Evolutionary conservation across 2,113 vertebrate species (phyloP).

Genomic region (Engraulis encrasicolus): DNA sequence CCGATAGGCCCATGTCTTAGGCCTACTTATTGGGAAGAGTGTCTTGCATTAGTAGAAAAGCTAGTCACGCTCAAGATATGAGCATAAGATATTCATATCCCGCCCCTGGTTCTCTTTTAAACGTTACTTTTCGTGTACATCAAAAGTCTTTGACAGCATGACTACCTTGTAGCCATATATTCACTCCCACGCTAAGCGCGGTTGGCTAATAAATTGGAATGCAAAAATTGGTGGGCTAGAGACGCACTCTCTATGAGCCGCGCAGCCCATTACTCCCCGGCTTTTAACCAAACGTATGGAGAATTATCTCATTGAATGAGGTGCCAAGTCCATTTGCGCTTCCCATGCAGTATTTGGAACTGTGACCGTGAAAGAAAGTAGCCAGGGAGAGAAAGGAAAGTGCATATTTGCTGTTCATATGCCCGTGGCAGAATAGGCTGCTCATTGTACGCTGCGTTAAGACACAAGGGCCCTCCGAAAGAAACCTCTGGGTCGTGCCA

Average conservation of each 20-base stretch:
- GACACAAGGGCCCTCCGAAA: neutral
- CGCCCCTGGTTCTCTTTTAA: neutral
- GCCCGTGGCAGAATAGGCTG: neutral
- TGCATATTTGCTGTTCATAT: neutral
- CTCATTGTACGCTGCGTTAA: neutral
- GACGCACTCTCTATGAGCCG: neutral
- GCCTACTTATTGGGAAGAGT: neutral
- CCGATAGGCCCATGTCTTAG: too few species aligned
- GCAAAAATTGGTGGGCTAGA: conserved; percentile 5
- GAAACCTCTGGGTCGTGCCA: neutral
- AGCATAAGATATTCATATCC: conserved; percentile 4
- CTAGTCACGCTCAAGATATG: conserved; percentile 10
- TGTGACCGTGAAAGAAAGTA: neutral
- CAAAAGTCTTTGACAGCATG: neutral
- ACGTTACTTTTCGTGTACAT: neutral
- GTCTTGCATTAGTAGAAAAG: neutral
- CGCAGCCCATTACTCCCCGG: neutral
- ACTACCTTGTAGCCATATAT: conserved; percentile 5
- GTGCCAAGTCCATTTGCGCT: neutral
- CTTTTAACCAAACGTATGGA: neutral
- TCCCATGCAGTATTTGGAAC: neutral
- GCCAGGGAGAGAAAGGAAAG: too few species aligned
- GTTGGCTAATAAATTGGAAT: conserved; percentile 18
- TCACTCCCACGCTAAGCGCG: neutral
- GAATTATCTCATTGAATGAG: neutral